Evolutionary conservation across 2,888 invertebrate genomes (phyloP), one percentile per base, ranked within the genome.

Genomic region (Tenthredo mesomela): DNA sequence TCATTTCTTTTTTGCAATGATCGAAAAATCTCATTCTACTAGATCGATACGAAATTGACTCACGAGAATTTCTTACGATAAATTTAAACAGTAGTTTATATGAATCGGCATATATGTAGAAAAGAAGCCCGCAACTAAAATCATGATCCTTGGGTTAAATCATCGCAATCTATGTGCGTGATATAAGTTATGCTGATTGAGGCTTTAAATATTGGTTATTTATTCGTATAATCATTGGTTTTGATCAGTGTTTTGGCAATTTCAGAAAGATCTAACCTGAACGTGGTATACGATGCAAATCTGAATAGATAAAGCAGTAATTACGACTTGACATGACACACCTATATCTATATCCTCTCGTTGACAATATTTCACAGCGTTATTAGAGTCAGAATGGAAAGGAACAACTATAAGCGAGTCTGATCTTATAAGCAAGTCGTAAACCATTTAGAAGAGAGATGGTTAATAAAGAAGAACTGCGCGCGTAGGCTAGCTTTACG

Each of bases 401-500:
- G 40, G 12, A 29, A 33, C 4, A 78, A 78, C 37, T n/a, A n/a
- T n/a, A n/a, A n/a, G 37, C 29, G 37, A 58, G 78, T 54, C 54
- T 29, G 78, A 75, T 61, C 61, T n/a, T n/a, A n/a, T 21, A 21
- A 61, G n/a, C 80, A 15, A 10, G 80, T 80, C 80, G 80, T 80
- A 61, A 80, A 80, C 29, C 43, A 43, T 29, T 29, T 54, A 37
- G 54, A 77, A 50, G 77, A 29, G 10, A 33, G 29, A 29, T 7
- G 29, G 54, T 54, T 25, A 54, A 77, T 25, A 61, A 80, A 40
- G 33, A 40, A 40, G 18, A 50, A 82, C 82, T 29, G n/a, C 47
- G 25, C 29, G 67, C 82, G 82, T 82, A 82, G 82, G 82, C 82
- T 37, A 82, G 25, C 7, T 82, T 67, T 67, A 82, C 67, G 82